Percentiles rank a stretch among this genome's conserved stretches.
These are phyloP conservation scores for Diceros bicornis DNA, from an alignment of 2,797 vertebrate genomes.

Conservation along the genomic window DNA sequence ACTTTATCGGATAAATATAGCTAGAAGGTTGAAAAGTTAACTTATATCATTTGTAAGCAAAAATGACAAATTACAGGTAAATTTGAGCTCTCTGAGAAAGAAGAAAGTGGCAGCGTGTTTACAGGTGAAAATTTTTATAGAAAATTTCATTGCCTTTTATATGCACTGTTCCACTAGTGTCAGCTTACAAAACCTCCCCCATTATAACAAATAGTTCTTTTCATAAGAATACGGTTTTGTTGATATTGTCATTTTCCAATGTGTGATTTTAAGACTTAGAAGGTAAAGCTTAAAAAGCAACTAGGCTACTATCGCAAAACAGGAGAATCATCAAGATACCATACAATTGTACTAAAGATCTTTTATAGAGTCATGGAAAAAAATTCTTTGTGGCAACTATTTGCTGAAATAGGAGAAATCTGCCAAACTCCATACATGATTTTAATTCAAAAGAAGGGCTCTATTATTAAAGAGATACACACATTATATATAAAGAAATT, in stretches of 20 bases:
- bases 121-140: constrained; percentile 85
- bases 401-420: constrained; percentile 52
- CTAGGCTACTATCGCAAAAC: constrained; percentile 33
- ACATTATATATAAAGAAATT: constrained; percentile 7
- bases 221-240: constrained; percentile 82
- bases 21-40: constrained; percentile 87
- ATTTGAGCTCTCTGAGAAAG: constrained; percentile 84
- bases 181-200: constrained; percentile 87
- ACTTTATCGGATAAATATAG: constrained; percentile 88
- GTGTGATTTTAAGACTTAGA: constrained; percentile 67
- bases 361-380: constrained; percentile 20
- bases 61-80: constrained; percentile 87
- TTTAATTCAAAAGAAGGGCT: constrained; percentile 18
- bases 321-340: constrained; percentile 22
- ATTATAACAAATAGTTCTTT: constrained; percentile 86
- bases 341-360: background rate
- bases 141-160: constrained; percentile 86
- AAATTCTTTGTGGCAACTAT: constrained; percentile 50
- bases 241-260: constrained; percentile 73
- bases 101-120: constrained; percentile 82
- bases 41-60: constrained; percentile 86
- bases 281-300: constrained; percentile 57
- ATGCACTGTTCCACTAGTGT: constrained; percentile 70
- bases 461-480: constrained; percentile 59
- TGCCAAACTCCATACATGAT: constrained; percentile 20